Conservation (phyloP, 2,797 vertebrate genomes). For the Halcyon leucocephala region DNA sequence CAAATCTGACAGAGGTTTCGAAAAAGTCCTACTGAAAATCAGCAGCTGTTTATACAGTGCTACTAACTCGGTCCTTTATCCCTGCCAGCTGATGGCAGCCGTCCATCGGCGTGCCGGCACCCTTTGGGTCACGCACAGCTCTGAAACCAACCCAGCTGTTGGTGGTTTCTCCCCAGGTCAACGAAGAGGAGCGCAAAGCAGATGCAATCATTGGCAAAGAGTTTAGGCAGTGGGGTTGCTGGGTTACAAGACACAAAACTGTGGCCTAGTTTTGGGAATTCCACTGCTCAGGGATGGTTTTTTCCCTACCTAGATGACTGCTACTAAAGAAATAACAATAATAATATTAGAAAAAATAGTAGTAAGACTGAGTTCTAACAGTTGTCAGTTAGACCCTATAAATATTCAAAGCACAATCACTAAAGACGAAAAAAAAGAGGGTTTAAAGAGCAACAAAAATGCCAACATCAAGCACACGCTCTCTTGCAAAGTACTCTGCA, state of each 20-base stretch:
- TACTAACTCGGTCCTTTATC: neutral
- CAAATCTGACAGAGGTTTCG: neutral
- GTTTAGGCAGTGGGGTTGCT: neutral
- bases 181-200: fast-evolving
- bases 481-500: neutral
- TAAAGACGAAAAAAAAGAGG: neutral
- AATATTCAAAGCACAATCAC: neutral
- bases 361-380: neutral
- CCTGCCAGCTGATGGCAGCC: neutral
- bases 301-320: neutral
- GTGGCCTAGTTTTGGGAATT: neutral
- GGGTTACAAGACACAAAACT: neutral
- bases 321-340: neutral
- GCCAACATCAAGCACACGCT: neutral
- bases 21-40: neutral
- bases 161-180: neutral
- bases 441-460: neutral
- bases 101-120: neutral
- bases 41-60: neutral
- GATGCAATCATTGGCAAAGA: neutral
- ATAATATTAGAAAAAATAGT: neutral
- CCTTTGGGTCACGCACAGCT: neutral
- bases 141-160: neutral
- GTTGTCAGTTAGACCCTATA: neutral
- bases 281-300: neutral